phyloP scores from a whole-genome alignment of 2,797 vertebrate genomes.

The Characodon lateralis region DNA sequence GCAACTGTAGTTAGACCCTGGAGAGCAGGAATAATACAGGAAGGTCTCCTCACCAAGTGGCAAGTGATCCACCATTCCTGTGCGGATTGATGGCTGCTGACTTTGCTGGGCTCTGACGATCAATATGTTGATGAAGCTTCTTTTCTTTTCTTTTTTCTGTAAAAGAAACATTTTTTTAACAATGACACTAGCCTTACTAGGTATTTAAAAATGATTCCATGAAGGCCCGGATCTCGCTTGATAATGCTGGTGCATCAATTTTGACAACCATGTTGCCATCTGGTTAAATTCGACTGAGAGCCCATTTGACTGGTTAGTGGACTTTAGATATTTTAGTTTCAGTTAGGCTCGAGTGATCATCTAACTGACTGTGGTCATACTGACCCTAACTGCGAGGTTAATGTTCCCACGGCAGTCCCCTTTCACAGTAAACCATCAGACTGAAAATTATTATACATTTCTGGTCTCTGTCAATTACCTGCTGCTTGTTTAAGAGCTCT shows the following conservation, averaged over 20 bases:
- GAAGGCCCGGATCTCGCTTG: background rate
- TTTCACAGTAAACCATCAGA: conserved; percentile 19
- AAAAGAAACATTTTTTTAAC: conserved; percentile 31
- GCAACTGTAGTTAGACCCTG: conserved; percentile 60
- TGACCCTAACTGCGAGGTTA: conserved; percentile 25
- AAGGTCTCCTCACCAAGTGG: conserved; percentile 91
- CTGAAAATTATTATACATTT: conserved; percentile 5
- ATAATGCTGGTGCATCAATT: background rate
- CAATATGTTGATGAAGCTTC: conserved; percentile 29
- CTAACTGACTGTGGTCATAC: background rate
- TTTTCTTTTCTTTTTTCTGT: conserved; percentile 49
- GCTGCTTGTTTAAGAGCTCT: conserved; percentile 34
- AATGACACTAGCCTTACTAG: background rate
- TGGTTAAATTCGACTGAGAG: background rate
- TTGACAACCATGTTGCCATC: background rate
- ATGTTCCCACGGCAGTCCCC: conserved; percentile 20
- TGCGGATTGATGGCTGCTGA: conserved; percentile 53
- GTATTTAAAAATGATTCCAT: background rate
- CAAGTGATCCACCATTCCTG: conserved; percentile 96
- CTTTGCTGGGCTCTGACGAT: conserved; percentile 50
- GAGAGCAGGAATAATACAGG: conserved; percentile 74
- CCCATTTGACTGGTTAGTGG: background rate
- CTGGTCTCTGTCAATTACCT: conserved; percentile 30
- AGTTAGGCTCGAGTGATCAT: background rate
- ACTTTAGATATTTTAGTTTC: background rate